A percentile compares a stretch with the other conserved stretches of the same genome.
phyloP scores from a whole-genome alignment of 2,888 invertebrate genomes.

The Euclidia mi region DNA sequence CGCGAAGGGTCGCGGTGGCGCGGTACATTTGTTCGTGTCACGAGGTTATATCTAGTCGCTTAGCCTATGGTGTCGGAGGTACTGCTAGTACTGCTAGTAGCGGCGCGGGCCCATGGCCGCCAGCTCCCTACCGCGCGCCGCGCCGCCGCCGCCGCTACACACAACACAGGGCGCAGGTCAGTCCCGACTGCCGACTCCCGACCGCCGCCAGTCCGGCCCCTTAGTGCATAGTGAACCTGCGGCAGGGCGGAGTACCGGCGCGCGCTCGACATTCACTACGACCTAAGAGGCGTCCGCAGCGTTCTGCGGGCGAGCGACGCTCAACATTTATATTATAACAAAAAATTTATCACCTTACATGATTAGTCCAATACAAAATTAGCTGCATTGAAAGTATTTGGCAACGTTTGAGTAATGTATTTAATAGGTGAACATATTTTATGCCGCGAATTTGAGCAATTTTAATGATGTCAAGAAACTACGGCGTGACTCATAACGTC shows the following conservation, averaged over 20 bases:
- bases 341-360: conserved; percentile 30
- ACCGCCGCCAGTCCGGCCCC: conserved; percentile 52
- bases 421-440: conserved; percentile 16
- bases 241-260: conserved; percentile 18
- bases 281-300: conserved; percentile 69
- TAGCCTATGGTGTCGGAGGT: conserved; percentile 37
- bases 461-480: conserved; percentile 13
- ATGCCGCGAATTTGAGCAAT: conserved; percentile 19
- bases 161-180: conserved; percentile 57
- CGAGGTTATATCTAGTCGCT: conserved; percentile 42
- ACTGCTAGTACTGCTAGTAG: conserved; percentile 70
- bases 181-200: conserved; percentile 46
- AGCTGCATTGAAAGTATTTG: conserved; percentile 38
- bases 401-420: conserved; percentile 29
- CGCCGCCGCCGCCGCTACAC: conserved; percentile 80
- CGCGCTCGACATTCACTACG: conserved; percentile 66
- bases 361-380: conserved; percentile 33
- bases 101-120: conserved; percentile 81
- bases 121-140: conserved; percentile 71
- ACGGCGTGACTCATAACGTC: conserved; percentile 14
- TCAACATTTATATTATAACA: conserved; percentile 43
- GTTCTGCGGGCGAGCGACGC: conserved; percentile 55
- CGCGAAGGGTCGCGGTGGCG: conserved; percentile 42
- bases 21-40: conserved; percentile 52
- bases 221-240: conserved; percentile 68